Evolutionary conservation across 2,797 vertebrate genomes (phyloP).

Genomic region (Pseudotriccus pelzelni): DNA sequence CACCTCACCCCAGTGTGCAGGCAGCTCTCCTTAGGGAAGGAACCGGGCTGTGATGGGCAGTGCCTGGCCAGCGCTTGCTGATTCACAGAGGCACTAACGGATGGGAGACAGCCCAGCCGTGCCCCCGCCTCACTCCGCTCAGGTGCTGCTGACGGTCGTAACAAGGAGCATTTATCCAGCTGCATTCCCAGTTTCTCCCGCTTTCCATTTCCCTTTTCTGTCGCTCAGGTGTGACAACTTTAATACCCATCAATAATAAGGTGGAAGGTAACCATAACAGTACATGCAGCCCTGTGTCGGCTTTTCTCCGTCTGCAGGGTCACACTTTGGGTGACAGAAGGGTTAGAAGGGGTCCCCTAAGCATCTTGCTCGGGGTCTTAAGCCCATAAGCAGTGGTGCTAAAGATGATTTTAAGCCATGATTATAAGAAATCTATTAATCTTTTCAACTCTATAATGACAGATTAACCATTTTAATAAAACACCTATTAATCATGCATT

Average conservation of each 20-base stretch:
- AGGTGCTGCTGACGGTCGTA: rapidly evolving
- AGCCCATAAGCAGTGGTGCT: neutral
- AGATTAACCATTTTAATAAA: constrained; percentile 56
- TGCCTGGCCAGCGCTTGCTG: neutral
- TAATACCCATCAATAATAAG: neutral
- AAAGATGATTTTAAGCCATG: constrained; percentile 26
- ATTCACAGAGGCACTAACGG: neutral
- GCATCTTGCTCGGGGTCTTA: neutral
- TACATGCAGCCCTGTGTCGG: neutral
- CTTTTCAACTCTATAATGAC: constrained; percentile 32
- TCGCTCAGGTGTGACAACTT: neutral
- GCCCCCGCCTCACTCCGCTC: neutral
- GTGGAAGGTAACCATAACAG: neutral
- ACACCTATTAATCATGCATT: constrained; percentile 61
- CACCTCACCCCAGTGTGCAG: rapidly evolving
- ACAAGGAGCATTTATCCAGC: neutral
- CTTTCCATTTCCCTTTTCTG: neutral
- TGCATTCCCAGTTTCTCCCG: neutral
- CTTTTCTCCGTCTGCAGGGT: neutral
- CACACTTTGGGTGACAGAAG: neutral
- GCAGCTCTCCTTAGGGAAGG: neutral
- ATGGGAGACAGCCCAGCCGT: neutral
- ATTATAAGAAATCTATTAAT: constrained; percentile 58
- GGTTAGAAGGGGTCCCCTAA: neutral
- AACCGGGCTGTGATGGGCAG: rapidly evolving